Conservation (phyloP, 2,888 invertebrate species). For the Entomobrya proxima region DNA sequence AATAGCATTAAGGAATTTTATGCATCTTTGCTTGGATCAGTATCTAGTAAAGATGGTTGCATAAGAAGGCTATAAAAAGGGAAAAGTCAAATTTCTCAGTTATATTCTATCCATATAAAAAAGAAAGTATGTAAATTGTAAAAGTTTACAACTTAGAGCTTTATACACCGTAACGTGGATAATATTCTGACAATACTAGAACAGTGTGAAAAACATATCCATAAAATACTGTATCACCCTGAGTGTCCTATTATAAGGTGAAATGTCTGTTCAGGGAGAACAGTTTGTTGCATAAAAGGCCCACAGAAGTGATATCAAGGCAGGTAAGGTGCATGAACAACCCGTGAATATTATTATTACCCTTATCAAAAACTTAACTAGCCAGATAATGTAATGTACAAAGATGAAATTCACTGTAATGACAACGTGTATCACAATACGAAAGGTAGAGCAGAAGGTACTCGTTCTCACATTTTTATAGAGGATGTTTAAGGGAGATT, state of each 20-base stretch:
- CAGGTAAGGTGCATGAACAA: conserved; percentile 48
- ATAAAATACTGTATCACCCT: background rate
- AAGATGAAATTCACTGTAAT: conserved; percentile 23
- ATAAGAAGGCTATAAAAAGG: background rate
- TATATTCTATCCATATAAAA: background rate
- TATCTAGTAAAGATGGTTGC: conserved; percentile 11
- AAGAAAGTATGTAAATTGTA: background rate
- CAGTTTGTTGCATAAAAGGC: conserved; percentile 22
- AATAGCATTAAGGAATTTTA: conserved; percentile 68
- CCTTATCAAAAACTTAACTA: conserved; percentile 60
- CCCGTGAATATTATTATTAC: conserved; percentile 58
- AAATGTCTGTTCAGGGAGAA: conserved; percentile 16
- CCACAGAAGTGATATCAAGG: conserved; percentile 50
- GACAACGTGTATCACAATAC: background rate
- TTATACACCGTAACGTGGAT: background rate
- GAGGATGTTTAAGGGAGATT: no score
- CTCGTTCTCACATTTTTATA: background rate
- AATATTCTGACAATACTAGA: background rate
- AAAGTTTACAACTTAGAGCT: background rate
- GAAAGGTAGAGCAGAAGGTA: background rate
- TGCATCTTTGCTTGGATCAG: conserved; percentile 63
- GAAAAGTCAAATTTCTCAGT: conserved; percentile 1
- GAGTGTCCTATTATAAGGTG: background rate
- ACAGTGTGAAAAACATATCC: background rate
- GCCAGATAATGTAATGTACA: conserved; percentile 27